phyloP scores from a whole-genome alignment of 2,797 vertebrate species.

The Lerista edwardsae region DNA sequence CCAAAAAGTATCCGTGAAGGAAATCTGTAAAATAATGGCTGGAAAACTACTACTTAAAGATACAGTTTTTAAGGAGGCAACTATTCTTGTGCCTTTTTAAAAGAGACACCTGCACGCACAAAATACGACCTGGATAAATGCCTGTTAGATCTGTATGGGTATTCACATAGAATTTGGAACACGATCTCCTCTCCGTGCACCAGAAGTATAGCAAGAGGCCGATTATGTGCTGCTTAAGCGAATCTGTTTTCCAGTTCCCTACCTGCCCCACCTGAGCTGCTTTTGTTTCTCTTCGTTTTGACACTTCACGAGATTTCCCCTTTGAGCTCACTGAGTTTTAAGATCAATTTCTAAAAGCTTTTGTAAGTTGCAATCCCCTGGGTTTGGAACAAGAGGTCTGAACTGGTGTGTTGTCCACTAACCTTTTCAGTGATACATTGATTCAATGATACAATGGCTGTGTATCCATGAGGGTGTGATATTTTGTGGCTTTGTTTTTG shows the following conservation, averaged over 20 bases:
- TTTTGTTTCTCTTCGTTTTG: conserved; percentile 46
- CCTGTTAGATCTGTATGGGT: conserved; percentile 16
- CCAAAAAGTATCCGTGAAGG: conserved; percentile 42
- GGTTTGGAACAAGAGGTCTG: conserved; percentile 1
- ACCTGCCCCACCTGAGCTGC: conserved; percentile 28
- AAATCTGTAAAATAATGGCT: neutral
- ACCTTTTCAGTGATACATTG: too few species aligned
- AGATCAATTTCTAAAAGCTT: neutral
- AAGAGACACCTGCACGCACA: neutral
- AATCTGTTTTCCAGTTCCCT: conserved; percentile 50
- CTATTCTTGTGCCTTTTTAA: conserved; percentile 52
- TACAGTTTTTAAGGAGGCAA: conserved; percentile 27
- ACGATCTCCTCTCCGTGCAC: conserved; percentile 59
- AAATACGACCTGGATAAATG: neutral
- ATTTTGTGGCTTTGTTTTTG: neutral
- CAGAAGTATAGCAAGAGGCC: conserved; percentile 61
- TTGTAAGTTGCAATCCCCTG: too few species aligned
- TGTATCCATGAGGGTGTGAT: neutral
- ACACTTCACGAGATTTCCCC: conserved; percentile 42
- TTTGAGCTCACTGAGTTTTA: neutral
- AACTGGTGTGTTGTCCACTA: conserved; percentile 1
- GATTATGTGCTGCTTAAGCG: conserved; percentile 69
- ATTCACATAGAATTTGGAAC: conserved; percentile 43
- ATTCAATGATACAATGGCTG: neutral
- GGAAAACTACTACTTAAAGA: conserved; percentile 49